Base-by-base conservation (phyloP, 92 coral and sea anemone genomes). In the Metridium senile region DNA sequence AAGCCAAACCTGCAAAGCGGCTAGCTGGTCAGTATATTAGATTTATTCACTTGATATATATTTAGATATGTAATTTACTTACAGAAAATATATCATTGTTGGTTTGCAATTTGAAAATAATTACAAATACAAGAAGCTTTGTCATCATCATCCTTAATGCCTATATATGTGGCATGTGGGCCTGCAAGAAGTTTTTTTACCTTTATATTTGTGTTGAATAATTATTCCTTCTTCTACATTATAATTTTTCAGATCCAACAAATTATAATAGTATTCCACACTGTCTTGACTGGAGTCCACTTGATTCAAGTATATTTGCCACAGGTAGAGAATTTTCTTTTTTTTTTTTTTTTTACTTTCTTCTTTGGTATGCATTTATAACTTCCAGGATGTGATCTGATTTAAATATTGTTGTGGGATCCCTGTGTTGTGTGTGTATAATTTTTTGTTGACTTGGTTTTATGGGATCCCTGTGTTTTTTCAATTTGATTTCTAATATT, bases 201-300 rank as follows among this genome's bases (percentile, higher is more conserved):
- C n/a, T n/a, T n/a, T n/a, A n/a, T n/a, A n/a, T n/a, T n/a, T n/a
- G n/a, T n/a, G n/a, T n/a, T n/a, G n/a, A n/a, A n/a, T n/a, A n/a
- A n/a, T n/a, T n/a, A n/a, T n/a, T n/a, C n/a, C n/a, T n/a, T n/a
- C n/a, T n/a, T n/a, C n/a, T n/a, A n/a, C n/a, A n/a, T n/a, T n/a
- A n/a, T n/a, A n/a, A n/a, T n/a, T 53, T 76, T 52, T 10, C 54
- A 95, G 99, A 84, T 74, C 82, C 94, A 26, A 76, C 89, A 26
- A 86, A 80, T 77, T 84, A 87, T 68, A 33, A 74, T 58, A 86
- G 89, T 56, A 80, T 93, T 51, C 97, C 99, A 32, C 85, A 78
- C 61, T 89, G 97, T 63, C 62, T 92, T 57, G 94, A 89, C 28
- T 95, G 97, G 97, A 88, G 97, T 72, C 95, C 93, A 26, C 68